Evolutionary conservation across 2,888 invertebrate genomes (phyloP), one percentile per base, ranked within the genome.

Genomic region (Erebia ligea): DNA sequence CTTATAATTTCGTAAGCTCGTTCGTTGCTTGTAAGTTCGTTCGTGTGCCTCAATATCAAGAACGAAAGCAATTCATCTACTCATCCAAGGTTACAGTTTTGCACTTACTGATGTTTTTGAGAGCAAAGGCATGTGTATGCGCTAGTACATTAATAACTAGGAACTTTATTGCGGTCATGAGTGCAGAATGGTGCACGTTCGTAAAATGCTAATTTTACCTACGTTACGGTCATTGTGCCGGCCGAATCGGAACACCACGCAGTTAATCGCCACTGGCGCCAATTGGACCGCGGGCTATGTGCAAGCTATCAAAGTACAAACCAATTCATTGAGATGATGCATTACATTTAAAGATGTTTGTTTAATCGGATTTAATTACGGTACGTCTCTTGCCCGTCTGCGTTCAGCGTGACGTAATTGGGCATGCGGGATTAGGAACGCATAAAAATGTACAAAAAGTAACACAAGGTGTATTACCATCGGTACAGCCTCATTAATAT

Each of bases 191-290:
- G 79, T 85, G 83, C 82, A 84, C 81, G 80, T 82, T 83, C 78
- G 86, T 81, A 81, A 86, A 73, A 85, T 86, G 84, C 90, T 91
- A 90, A 90, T 87, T 89, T 89, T 88, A 88, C 84, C 79, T 81
- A 77, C 78, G 77, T 75, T 75, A 77, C 88, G 92, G 90, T 91
- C 91, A 90, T 84, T 91, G 91, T 86, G 90, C 90, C 78, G 82
- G 76, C 69, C 78, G 77, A 79, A 83, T 90, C 81, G 81, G 89
- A 90, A 91, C 90, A 91, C 85, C 89, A 73, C 77, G 75, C 79
- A 77, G 84, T 84, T 88, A 88, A 90, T 90, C 88, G 87, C 85
- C 86, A 79, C 82, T 81, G 88, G 89, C 89, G 87, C 89, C 81
- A 76, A 79, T 79, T 81, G 80, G 79, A 78, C 67, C 74, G 74